These are phyloP conservation scores for Leucoptera coffeella DNA, from an alignment of 2,888 invertebrate genomes.

Conservation along the genomic window DNA sequence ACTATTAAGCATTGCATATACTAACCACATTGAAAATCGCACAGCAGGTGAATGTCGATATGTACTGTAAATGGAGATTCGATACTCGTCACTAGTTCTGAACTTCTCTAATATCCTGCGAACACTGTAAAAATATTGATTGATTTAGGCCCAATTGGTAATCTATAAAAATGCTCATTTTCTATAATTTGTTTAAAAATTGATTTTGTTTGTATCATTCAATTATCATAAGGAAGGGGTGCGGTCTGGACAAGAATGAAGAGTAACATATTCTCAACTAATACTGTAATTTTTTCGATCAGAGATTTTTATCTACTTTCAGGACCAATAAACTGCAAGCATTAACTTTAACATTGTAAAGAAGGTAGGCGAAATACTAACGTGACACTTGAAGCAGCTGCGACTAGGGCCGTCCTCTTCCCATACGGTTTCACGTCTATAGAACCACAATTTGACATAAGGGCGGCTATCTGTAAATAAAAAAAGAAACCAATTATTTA, in stretches of 20 bases:
- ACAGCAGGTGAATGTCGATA: constrained; percentile 17
- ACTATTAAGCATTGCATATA: background rate
- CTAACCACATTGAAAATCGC: constrained; percentile 24
- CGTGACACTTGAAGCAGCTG: constrained; percentile 55
- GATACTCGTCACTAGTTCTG: constrained; percentile 21
- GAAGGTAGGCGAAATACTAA: constrained; percentile 20
- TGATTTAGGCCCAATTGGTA: background rate
- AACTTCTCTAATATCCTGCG: constrained; percentile 26
- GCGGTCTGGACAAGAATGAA: too few relatives aligned
- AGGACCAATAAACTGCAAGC: too few relatives aligned
- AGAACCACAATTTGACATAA: constrained; percentile 54
- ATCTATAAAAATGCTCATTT: too few relatives aligned
- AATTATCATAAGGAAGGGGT: too few relatives aligned
- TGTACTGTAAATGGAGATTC: constrained; percentile 19
- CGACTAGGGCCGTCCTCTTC: constrained; percentile 49
- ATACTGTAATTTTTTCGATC: too few relatives aligned
- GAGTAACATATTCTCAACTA: too few relatives aligned
- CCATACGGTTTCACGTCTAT: constrained; percentile 58
- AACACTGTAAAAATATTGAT: constrained; percentile 15
- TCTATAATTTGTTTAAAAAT: background rate
- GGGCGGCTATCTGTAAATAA: constrained; percentile 49
- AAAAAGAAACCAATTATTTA: too few relatives aligned
- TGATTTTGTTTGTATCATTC: background rate
- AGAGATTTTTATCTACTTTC: too few relatives aligned
- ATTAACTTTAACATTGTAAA: background rate